A percentile compares a stretch with the other conserved stretches of the same genome.
These are phyloP conservation scores for Idaea dimidiata DNA, from an alignment of 2,888 invertebrate genomes.

Conservation along the genomic window DNA sequence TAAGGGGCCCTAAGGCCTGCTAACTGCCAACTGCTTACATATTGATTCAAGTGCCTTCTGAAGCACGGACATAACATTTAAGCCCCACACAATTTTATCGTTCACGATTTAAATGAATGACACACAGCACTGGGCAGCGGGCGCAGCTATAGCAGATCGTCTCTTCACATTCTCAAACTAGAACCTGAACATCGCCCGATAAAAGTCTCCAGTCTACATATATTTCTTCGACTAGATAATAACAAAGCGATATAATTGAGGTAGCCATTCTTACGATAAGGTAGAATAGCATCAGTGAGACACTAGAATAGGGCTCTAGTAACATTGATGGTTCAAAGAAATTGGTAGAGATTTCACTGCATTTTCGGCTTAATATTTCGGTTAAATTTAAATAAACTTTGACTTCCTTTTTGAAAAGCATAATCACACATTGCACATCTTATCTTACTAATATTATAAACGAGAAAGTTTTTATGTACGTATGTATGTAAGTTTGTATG, in stretches of 20 bases:
- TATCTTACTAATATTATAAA: too few species aligned
- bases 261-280: constrained; percentile 28
- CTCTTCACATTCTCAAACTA: background rate
- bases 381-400: background rate
- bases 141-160: too few species aligned
- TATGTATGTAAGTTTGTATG: too few species aligned
- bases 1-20: too few species aligned
- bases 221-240: background rate
- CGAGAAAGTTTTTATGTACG: too few species aligned
- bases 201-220: background rate
- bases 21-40: too few species aligned
- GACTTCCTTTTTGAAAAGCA: background rate
- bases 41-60: background rate
- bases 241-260: constrained; percentile 32
- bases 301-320: constrained; percentile 27
- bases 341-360: constrained; percentile 13
- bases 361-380: background rate
- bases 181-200: background rate
- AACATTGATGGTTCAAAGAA: constrained; percentile 28
- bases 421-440: too few species aligned
- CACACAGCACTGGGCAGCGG: too few species aligned
- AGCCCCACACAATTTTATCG: too few species aligned
- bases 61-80: too few species aligned
- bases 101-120: too few species aligned
- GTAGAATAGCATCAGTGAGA: constrained; percentile 26